Base-by-base conservation (phyloP, 2,888 invertebrate species). In the Mesochorus sp. region DNA sequence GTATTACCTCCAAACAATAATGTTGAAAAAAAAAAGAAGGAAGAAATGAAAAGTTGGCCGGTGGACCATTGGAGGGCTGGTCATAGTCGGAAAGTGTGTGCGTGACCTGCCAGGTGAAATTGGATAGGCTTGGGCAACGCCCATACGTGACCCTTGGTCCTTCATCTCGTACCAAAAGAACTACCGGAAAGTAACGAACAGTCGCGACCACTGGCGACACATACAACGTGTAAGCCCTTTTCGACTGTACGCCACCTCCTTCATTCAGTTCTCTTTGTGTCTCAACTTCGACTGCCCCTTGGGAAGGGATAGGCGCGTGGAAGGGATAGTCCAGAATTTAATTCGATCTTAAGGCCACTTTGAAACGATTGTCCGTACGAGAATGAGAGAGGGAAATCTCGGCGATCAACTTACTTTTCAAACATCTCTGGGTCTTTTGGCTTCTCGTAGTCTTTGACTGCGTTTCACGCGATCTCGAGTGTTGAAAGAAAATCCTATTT, bases 61-160 rank as follows among this genome's bases (percentile, higher is more conserved):
- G 59, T 74, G 73, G 62, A 68, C 49, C 55, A 26, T n/a, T n/a
- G 31, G 19, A 73, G 47, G 70, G 51, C 64, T 47, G 73, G 70
- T 70, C 64, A 64, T 37, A 24, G 39, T 70, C 37, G 49, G 39
- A 62, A 68, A 28, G 72, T 81, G 82, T 78, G 79, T 76, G 77
- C 81, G 82, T 83, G 86, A 85, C 86, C 84, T 85, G 86, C 73
- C 84, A 83, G 79, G 76, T 83, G 88, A 88, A 89, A 89, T 88
- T 82, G 86, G 88, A 89, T 88, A 87, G 88, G 87, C 85, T 85
- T 85, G 85, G 88, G 86, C 88, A 84, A 88, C 88, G 89, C 86
- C 88, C 88, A 85, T 84, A 85, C 85, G 83, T 86, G 85, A 86
- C 87, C 86, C 87, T 80, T 85, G 85, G 81, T 77, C 79, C 83